These are phyloP conservation scores for Recurvirostra avosetta DNA, from an alignment of 2,113 vertebrate genomes.

Conservation along the genomic window DNA sequence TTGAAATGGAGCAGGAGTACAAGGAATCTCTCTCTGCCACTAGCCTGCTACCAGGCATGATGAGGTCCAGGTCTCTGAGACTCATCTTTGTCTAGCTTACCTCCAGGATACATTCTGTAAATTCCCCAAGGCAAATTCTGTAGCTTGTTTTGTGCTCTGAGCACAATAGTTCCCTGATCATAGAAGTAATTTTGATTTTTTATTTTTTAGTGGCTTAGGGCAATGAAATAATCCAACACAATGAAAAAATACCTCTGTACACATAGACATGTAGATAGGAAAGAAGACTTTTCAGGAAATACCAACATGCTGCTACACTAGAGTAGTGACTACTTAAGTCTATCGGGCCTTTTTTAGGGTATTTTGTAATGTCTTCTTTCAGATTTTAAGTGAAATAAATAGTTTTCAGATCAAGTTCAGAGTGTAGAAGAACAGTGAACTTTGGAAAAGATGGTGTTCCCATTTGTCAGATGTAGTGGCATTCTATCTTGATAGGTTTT, in stretches of 20 bases:
- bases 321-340: not conserved
- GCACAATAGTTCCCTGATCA: not conserved
- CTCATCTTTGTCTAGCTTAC: not conserved
- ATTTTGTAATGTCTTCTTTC: not conserved
- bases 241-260: not conserved
- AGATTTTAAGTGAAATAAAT: not conserved
- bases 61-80: not conserved
- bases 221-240: not conserved
- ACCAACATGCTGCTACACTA: rapidly evolving
- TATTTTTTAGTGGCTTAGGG: not conserved
- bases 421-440: not conserved
- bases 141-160: not conserved
- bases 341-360: not conserved
- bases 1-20: not conserved
- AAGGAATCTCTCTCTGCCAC: not conserved
- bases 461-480: not conserved
- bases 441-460: not conserved
- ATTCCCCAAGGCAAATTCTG: not conserved
- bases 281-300: not conserved
- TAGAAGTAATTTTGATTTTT: not conserved
- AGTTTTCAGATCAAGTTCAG: not conserved
- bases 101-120: not conserved
- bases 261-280: not conserved
- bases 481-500: not conserved
- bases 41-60: not conserved